Evolutionary conservation across 2,888 invertebrate genomes (phyloP), one percentile per base, ranked within the genome.

Genomic region (Hoplodrina blanda): DNA sequence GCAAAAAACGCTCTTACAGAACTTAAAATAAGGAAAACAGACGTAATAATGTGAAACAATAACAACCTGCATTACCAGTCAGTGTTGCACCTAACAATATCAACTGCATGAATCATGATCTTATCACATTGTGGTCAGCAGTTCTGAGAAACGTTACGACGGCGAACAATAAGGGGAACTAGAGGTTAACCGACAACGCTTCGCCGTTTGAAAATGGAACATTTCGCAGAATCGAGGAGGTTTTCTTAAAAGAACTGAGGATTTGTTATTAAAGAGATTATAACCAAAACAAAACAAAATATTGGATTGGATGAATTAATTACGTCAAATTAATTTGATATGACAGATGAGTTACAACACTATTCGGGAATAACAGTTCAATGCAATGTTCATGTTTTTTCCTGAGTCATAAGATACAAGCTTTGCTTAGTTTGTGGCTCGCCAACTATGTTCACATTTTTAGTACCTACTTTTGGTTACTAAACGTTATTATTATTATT

Each of bases 21-120:
- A 44, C 44, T 2, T 44, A 50, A 56, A 30, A 25, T 13, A 19
- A 62, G 15, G 37, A 52, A 60, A 60, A 46, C 0, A 2, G 4
- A 55, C n/a, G 19, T 41, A 72, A 76, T 71, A 15, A 61, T 41
- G n/a, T 7, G 30, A 57, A 61, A 54, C 61, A 80, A 80, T 64
- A 64, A 69, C 69, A 57, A 64, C 56, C 50, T 52, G 62, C 50
- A 69, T 81, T 81, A 60, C 15, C 46, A 80, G 64, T 61, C 68
- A 37, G 17, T 20, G 44, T 17, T 75, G 77, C 77, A 69, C 53
- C 20, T 57, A 46, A 59, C 62, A 60, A 54, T 82, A 72, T 73
- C 71, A 63, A 59, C 33, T 44, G 59, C 49, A 80, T 85, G 83
- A 85, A 72, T 85, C 83, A 82, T 57, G 67, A 76, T 73, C 50